A percentile compares a stretch with the other conserved stretches of the same genome.
phyloP scores from a whole-genome alignment of 2,888 invertebrate genomes.

The Thyatira batis region DNA sequence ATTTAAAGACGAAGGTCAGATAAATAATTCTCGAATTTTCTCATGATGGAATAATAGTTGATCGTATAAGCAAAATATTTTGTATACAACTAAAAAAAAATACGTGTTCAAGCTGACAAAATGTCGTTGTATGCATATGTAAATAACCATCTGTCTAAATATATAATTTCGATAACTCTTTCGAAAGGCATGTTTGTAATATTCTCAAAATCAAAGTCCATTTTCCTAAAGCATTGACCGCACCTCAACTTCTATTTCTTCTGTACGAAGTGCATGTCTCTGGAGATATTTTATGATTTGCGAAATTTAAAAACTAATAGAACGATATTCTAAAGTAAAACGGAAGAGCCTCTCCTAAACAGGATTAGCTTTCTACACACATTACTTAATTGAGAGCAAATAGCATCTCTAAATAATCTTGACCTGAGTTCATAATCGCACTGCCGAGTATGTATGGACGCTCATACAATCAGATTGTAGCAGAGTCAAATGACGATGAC shows the following conservation, averaged over 20 bases:
- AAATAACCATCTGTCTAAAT: conserved; percentile 21
- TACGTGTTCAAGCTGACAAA: conserved; percentile 10
- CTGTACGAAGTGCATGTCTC: no score
- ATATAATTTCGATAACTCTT: not conserved
- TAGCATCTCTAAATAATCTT: conserved; percentile 8
- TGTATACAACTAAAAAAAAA: conserved; percentile 13
- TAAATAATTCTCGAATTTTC: no score
- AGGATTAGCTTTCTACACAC: conserved; percentile 27
- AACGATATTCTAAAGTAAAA: conserved; percentile 14
- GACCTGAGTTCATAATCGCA: not conserved
- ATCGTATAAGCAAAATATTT: conserved; percentile 2
- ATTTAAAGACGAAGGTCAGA: no score
- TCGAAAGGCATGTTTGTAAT: not conserved
- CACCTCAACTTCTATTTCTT: no score
- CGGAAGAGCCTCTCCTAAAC: conserved; percentile 23
- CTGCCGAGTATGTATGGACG: not conserved
- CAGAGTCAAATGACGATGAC: not conserved
- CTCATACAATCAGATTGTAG: not conserved
- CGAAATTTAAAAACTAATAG: no score
- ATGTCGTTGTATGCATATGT: conserved; percentile 18
- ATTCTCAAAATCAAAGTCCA: no score
- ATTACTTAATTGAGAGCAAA: conserved; percentile 9
- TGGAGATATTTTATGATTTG: no score
- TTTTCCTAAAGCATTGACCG: no score
- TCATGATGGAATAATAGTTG: not conserved